phyloP scores from a whole-genome alignment of 2,888 invertebrate genomes.

The Agriotes lineatus region DNA sequence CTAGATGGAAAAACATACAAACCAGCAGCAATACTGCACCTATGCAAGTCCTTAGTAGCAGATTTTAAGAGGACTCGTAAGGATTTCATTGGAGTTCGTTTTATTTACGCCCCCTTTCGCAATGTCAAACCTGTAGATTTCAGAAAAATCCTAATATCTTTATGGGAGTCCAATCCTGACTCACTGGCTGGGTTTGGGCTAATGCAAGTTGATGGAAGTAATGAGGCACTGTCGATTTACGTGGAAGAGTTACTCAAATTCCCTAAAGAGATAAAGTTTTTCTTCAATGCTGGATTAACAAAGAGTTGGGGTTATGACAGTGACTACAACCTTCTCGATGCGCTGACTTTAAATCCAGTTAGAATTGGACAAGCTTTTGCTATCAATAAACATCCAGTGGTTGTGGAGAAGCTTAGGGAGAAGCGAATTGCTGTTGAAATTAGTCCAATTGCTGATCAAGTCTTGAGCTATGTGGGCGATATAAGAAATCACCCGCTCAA shows the following conservation, averaged over 20 bases:
- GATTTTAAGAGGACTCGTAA: constrained; percentile 74
- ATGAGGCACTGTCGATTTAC: constrained; percentile 56
- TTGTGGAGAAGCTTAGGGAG: constrained; percentile 69
- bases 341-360: constrained; percentile 76
- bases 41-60: constrained; percentile 65
- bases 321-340: constrained; percentile 81
- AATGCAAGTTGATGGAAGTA: constrained; percentile 62
- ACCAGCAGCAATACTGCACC: neutral
- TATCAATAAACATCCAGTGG: constrained; percentile 75
- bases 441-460: constrained; percentile 80
- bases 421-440: constrained; percentile 77
- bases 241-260: constrained; percentile 18
- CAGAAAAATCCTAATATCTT: neutral
- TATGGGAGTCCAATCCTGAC: neutral
- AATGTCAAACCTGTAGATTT: neutral
- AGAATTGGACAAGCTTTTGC: constrained; percentile 79
- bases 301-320: constrained; percentile 75
- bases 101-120: neutral
- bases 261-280: constrained; percentile 69
- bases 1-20: constrained; percentile 71
- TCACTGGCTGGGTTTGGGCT: constrained; percentile 6
- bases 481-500: constrained; percentile 79
- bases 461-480: constrained; percentile 74
- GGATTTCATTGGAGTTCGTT: constrained; percentile 67
- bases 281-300: constrained; percentile 83